These are phyloP conservation scores for Hirudinaria manillensis DNA, from an alignment of 2,888 invertebrate species.

Conservation along the genomic window DNA sequence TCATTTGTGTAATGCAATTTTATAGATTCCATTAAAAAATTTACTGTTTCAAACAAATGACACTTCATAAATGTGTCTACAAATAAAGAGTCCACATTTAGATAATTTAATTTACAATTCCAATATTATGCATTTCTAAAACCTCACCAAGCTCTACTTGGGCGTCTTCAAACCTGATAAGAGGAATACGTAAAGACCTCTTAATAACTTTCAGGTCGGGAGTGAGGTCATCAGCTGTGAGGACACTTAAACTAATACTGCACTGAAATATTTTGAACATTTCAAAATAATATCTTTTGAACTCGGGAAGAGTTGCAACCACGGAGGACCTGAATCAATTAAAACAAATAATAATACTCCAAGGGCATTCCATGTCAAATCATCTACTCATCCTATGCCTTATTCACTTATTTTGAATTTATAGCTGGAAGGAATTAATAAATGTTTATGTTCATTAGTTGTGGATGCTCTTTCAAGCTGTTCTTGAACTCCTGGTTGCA, in stretches of 20 bases:
- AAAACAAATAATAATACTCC: background rate
- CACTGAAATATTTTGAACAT: conserved; percentile 71
- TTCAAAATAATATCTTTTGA: conserved; percentile 78
- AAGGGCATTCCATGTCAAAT: background rate
- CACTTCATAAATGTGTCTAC: conserved; percentile 42
- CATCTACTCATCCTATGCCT: background rate
- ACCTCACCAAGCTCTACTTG: conserved; percentile 68
- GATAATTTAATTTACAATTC: background rate
- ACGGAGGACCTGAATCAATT: conserved; percentile 62
- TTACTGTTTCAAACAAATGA: conserved; percentile 41
- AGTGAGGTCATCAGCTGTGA: conserved; percentile 77
- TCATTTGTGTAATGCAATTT: conserved; percentile 39
- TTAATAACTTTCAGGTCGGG: conserved; percentile 72
- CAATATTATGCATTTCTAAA: background rate
- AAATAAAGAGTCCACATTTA: background rate
- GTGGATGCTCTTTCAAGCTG: too few relatives aligned
- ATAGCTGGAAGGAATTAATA: too few relatives aligned
- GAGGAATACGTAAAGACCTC: conserved; percentile 74
- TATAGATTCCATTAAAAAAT: conserved; percentile 39
- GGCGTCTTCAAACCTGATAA: conserved; percentile 94
- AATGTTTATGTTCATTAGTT: too few relatives aligned
- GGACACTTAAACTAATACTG: conserved; percentile 79
- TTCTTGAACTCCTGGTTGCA: too few relatives aligned
- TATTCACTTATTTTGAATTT: too few relatives aligned
- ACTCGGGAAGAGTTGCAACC: conserved; percentile 73